Percentiles rank a stretch among this genome's conserved stretches.
phyloP scores from a whole-genome alignment of 2,888 invertebrate genomes.

The Trisateles emortualis region DNA sequence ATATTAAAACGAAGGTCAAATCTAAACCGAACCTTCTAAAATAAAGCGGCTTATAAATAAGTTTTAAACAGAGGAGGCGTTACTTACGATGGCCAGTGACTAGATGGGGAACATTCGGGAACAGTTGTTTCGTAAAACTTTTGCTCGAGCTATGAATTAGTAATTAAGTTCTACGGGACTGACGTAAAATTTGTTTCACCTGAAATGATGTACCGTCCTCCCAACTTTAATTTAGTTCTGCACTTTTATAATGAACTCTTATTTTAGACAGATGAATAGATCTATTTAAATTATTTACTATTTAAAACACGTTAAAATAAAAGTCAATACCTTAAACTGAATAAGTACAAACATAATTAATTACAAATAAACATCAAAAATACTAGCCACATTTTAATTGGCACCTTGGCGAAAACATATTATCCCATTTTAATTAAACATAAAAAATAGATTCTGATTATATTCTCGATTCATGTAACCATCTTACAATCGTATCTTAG shows the following conservation, averaged over 20 bases:
- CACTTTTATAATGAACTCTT: slow-evolving; percentile 21
- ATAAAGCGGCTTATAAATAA: slow-evolving; percentile 28
- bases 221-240: slow-evolving; percentile 28
- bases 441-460: no score
- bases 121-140: slow-evolving; percentile 67
- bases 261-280: neutral
- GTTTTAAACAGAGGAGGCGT: slow-evolving; percentile 18
- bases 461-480: no score
- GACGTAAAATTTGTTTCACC: slow-evolving; percentile 47
- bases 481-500: no score
- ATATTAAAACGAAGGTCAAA: neutral
- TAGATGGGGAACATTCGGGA: slow-evolving; percentile 49
- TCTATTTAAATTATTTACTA: no score
- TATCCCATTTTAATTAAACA: no score
- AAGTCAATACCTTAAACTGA: no score
- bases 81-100: slow-evolving; percentile 35
- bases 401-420: no score
- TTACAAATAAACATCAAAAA: no score
- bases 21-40: slow-evolving; percentile 8
- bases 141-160: slow-evolving; percentile 67
- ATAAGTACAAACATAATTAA: no score
- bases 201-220: slow-evolving; percentile 33
- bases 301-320: no score
- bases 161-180: slow-evolving; percentile 59
- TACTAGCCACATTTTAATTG: no score